Evolutionary conservation across 2,797 vertebrate genomes (phyloP), one percentile per base, ranked within the genome.

Genomic region (Harpagifer antarcticus): DNA sequence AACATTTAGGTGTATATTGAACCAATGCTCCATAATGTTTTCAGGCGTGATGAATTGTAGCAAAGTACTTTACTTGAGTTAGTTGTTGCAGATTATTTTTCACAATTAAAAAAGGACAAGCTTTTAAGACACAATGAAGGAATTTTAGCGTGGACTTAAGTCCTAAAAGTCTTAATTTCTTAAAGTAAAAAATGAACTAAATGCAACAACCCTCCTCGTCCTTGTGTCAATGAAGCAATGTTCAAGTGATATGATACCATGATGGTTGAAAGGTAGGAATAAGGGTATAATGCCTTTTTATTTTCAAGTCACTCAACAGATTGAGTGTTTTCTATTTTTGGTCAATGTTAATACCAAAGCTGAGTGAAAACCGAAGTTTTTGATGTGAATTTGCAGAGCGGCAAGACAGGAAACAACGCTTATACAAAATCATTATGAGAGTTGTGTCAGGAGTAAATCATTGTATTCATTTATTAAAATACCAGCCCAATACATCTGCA

Each of bases 401-500:
- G 17, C 12, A 17, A 56, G 27, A 57, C 45, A 52, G 16, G 16
- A 54, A 40, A 33, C 12, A 48, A 64, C 54, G 33, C 42, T 48
- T 2, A 40, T 10, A 68, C 50, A 62, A 23, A 20, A 42, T 23
- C 19, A 40, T 14, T 23, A 47, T 43, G 31, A 56, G 20, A 50
- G 7, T 9, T 10, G 2, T 33, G 20, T 60, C 31, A 64, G 17
- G 19, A 42, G 47, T 20, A 48, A 37, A 20, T 56, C 2, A 13
- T 44, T 65, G 67, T 63, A 69, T 57, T 57, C 5, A 57, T 45
- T 37, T 54, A 33, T 60, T 52, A 19, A 70, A 47, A 52, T 61
- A 66, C 27, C 27, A 20, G 56, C 37, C 12, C 53, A 45, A 53
- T 12, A 65, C 10, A 44, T 13, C 23, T 8, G 16, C 31, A 58